Evolutionary conservation across 2,888 invertebrate species (phyloP), one percentile per base, ranked within the genome.

Genomic region (Lasioglossum oenotherae): DNA sequence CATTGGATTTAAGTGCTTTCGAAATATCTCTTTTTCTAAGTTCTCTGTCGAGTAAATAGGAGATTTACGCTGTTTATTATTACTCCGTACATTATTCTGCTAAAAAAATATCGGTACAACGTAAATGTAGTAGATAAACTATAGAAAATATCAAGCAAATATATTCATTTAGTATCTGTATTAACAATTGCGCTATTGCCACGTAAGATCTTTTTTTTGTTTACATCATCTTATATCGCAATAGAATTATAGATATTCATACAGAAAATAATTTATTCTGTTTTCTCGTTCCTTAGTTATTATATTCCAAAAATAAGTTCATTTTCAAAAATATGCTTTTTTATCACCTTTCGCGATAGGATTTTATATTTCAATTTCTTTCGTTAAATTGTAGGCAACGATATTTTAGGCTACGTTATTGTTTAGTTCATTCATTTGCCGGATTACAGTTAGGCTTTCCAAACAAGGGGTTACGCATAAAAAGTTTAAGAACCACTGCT

Each of bases 401-500:
- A 57, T 6, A 60, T 44, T 82, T 35, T 72, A 60, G 44, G 64
- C 53, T 64, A 82, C 10, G 44, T 16, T 75, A 80, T 53, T 19
- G 27, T n/a, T 69, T 53, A 41, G 23, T n/a, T 75, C 53, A 67
- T 44, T 64, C 6, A 44, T 82, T 72, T 53, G 16, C 60, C 35
- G 8, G n/a, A 82, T 76, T 38, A 72, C 23, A 53, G 35, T 71
- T 75, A 46, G n/a, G 82, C 69, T 76, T 80, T 31, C 19, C 12
- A 57, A 57, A 49, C 14, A 60, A 71, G 12, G 69, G 74, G 60
- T 84, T 78, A 49, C 85, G 84, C 84, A 84, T 84, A 82, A 78
- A 78, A 82, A 53, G 81, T 86, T 86, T 79, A 10, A 86, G 86
- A 87, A 86, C 60, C 87, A 86, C 87, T 86, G 86, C 80, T 73